Evolutionary conservation across 2,888 invertebrate genomes (phyloP), one percentile per base, ranked within the genome.

Genomic region (Neria commutata): DNA sequence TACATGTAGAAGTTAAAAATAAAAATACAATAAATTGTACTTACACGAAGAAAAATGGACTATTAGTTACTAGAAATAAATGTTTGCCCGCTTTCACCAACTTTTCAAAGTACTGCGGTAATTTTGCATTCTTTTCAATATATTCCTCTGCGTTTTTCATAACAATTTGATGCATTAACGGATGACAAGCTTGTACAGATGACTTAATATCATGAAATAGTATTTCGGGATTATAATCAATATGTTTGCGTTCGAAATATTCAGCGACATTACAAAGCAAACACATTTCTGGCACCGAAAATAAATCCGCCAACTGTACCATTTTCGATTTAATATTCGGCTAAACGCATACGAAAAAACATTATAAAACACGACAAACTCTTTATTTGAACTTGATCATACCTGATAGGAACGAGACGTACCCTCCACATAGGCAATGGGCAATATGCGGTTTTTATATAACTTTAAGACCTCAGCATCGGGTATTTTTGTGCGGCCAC

Each of bases 211-310:
- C 97, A 77, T 94, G 87, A 80, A 96, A 98, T 25, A 98, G 86
- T 74, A 96, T 95, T 83, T 96, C 95, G 1, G 98, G 95, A 82
- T 96, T 94, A 81, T 93, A 98, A 74, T 94, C 92, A 65, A 98
- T 94, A 68, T 91, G 90, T 80, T 95, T 91, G 54, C 86, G 86
- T 66, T 92, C 89, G 75, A 98, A 96, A 83, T 91, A 95, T 83
- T 98, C 95, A 0, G 95, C 92, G 2, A 98, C 93, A 83, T 96
- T 95, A 71, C 95, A 94, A 2, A 98, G 84, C 42, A 98, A 84
- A 66, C 93, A 90, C 90, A 97, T 95, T 85, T 98, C 97, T 25
- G 98, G 98, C 46, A 98, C 91, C 6, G 97, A 96, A 83, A 98
- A 98, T 55, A 98, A 83, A 84, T 98, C 98, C 4, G 97, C 95